Evolutionary conservation across 2,888 invertebrate genomes (phyloP).

Genomic region (Teinopalpus imperialis): DNA sequence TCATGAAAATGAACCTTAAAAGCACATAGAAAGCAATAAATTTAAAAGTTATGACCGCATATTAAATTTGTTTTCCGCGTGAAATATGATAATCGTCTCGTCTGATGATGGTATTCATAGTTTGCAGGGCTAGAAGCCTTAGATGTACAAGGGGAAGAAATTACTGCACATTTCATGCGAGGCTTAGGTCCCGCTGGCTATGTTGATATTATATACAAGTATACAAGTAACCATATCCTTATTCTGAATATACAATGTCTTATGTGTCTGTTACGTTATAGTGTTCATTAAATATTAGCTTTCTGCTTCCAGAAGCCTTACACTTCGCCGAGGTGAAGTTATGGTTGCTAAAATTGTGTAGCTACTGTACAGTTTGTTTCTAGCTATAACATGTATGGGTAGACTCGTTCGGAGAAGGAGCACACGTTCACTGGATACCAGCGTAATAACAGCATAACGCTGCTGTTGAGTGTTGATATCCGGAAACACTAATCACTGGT

Average conservation of each 20-base stretch:
- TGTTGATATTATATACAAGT: conserved; percentile 7
- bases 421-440: too few species aligned
- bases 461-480: too few species aligned
- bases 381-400: too few species aligned
- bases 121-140: conserved; percentile 63
- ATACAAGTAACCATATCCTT: conserved; percentile 4
- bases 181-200: conserved; percentile 12
- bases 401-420: too few species aligned
- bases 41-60: conserved; percentile 16
- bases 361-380: too few species aligned
- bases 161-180: conserved; percentile 58
- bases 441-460: too few species aligned
- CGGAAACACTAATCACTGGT: too few species aligned
- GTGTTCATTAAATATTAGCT: too few species aligned
- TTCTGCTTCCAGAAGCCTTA: too few species aligned
- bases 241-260: neutral
- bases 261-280: too few species aligned
- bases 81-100: conserved; percentile 76
- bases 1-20: conserved; percentile 27
- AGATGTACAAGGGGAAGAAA: conserved; percentile 51
- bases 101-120: conserved; percentile 77
- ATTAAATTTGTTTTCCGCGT: conserved; percentile 34
- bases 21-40: conserved; percentile 18
- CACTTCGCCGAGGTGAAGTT: too few species aligned
- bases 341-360: too few species aligned